These are phyloP conservation scores for Tauraco hartlaubi DNA, from an alignment of 2,797 vertebrate genomes.

Conservation along the genomic window DNA sequence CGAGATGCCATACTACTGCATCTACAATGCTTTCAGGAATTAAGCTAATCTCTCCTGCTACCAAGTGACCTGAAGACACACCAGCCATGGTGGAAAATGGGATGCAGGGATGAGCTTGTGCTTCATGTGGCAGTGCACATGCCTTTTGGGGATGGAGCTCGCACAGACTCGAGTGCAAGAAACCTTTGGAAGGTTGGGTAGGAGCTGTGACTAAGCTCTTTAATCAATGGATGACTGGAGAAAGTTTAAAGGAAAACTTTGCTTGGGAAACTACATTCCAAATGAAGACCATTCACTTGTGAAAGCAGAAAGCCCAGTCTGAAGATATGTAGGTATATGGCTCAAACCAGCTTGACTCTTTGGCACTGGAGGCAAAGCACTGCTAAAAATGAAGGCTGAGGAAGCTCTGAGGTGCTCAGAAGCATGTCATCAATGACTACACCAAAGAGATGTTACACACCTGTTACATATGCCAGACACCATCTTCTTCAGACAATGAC, in stretches of 20 bases:
- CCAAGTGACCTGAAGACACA: neutral
- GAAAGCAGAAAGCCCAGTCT: neutral
- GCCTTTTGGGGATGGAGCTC: neutral
- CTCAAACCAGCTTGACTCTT: neutral
- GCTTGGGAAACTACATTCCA: neutral
- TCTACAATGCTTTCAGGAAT: neutral
- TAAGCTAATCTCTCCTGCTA: neutral
- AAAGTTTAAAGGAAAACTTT: neutral
- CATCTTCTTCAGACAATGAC: neutral
- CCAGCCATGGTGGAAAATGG: neutral
- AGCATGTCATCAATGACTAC: neutral
- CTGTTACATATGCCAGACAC: neutral
- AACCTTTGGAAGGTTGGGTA: neutral
- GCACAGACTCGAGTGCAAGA: neutral
- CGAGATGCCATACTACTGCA: neutral
- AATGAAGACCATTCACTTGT: neutral
- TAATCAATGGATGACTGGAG: neutral
- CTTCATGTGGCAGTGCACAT: neutral
- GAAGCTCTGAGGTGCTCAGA: neutral
- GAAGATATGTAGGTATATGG: fast-evolving
- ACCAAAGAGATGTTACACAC: neutral
- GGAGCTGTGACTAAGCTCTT: neutral
- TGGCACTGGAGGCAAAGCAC: neutral
- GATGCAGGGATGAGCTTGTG: neutral
- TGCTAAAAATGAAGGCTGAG: neutral